Evolutionary conservation across 2,888 invertebrate genomes (phyloP).

Genomic region (Hedychridium roseum): DNA sequence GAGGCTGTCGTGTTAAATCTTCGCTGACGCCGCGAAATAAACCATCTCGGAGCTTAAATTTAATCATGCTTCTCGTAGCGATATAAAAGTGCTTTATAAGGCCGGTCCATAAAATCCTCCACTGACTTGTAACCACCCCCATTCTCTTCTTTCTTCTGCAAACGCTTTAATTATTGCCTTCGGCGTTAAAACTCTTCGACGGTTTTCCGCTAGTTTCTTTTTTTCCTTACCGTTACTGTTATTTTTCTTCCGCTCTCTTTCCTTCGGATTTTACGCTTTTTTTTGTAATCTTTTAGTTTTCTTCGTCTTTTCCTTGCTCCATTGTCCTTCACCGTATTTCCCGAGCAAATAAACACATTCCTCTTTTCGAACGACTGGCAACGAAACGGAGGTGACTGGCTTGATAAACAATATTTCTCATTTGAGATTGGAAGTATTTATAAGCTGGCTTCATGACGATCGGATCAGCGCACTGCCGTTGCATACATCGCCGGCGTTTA

Average conservation of each 20-base stretch:
- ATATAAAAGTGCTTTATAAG: slow-evolving; percentile 41
- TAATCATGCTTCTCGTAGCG: slow-evolving; percentile 33
- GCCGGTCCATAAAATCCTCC: slow-evolving; percentile 25
- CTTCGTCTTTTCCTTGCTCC: slow-evolving; percentile 11
- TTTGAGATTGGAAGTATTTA: too few relatives aligned
- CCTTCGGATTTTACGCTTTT: too few relatives aligned
- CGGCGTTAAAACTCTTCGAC: slow-evolving; percentile 4
- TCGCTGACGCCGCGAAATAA: slow-evolving; percentile 6
- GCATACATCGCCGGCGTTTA: too few relatives aligned
- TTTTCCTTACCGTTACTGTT: neutral
- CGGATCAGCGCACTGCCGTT: too few relatives aligned
- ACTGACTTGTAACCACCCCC: slow-evolving; percentile 16
- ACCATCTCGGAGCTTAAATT: slow-evolving; percentile 31
- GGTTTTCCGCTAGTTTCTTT: neutral
- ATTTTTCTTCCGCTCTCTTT: too few relatives aligned
- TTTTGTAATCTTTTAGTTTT: slow-evolving; percentile 10
- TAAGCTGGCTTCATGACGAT: too few relatives aligned
- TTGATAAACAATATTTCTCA: too few relatives aligned
- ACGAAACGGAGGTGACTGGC: too few relatives aligned
- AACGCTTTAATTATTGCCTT: slow-evolving; percentile 40
- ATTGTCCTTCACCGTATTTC: slow-evolving; percentile 1
- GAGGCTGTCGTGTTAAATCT: neutral
- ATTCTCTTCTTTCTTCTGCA: slow-evolving; percentile 11
- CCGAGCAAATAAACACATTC: too few relatives aligned
- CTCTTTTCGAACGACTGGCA: too few relatives aligned